These are phyloP conservation scores for Callyntrura sp. DNA, from an alignment of 2,888 invertebrate species.

Conservation along the genomic window DNA sequence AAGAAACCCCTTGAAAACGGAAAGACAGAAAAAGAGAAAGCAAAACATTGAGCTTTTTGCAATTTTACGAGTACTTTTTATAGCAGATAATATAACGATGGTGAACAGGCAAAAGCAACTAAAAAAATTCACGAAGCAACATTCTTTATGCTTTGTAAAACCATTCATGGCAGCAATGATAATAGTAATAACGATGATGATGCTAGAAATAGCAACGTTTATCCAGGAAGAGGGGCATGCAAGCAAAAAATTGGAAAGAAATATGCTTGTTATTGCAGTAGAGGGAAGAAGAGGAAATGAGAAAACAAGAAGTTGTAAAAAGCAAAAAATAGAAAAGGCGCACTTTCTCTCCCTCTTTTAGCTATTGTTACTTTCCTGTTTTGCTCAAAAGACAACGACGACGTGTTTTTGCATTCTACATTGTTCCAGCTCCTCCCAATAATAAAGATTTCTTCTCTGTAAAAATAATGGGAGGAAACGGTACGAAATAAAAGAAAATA, in stretches of 20 bases:
- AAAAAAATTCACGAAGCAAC: too few species aligned
- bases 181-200: background rate
- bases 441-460: too few species aligned
- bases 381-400: too few species aligned
- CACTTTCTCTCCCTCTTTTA: background rate
- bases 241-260: constrained; percentile 6
- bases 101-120: background rate
- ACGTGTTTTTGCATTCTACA: too few species aligned
- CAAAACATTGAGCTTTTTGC: background rate
- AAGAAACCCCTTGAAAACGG: background rate
- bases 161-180: constrained; percentile 6
- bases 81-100: background rate
- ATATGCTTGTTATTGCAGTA: background rate
- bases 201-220: background rate
- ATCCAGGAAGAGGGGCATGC: background rate
- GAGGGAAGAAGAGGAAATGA: constrained; percentile 25
- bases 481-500: background rate
- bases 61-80: background rate
- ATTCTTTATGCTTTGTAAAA: background rate
- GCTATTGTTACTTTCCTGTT: background rate
- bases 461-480: too few species aligned
- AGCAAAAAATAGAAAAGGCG: background rate
- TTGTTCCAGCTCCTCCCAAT: too few species aligned
- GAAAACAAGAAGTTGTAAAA: background rate
- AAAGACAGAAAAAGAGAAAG: too few species aligned